Evolutionary conservation across 2,888 invertebrate genomes (phyloP).

Genomic region (Harpalus rubripes): DNA sequence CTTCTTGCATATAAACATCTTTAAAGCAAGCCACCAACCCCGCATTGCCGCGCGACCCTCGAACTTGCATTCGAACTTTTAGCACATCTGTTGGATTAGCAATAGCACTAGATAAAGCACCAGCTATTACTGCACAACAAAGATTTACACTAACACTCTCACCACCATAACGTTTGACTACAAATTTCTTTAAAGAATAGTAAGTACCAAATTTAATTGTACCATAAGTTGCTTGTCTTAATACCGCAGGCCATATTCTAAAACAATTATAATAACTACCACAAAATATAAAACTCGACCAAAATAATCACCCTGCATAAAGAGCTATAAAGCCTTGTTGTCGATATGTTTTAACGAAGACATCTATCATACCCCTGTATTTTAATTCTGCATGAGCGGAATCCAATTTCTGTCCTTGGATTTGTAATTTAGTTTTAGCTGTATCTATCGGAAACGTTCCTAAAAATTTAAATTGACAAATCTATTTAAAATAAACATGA

Average conservation of each 20-base stretch:
- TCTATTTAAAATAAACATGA: slow-evolving; percentile 46
- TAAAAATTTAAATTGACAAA: slow-evolving; percentile 73
- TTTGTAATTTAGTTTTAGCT: slow-evolving; percentile 95
- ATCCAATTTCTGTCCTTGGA: slow-evolving; percentile 94
- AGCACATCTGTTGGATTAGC: slow-evolving; percentile 98
- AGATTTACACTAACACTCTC: slow-evolving; percentile 85
- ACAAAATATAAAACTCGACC: slow-evolving; percentile 38
- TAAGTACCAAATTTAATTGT: slow-evolving; percentile 98
- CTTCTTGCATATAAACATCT: slow-evolving; percentile 91
- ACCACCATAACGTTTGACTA: slow-evolving; percentile 80
- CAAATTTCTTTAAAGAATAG: slow-evolving; percentile 89
- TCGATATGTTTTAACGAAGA: slow-evolving; percentile 89
- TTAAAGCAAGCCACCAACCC: slow-evolving; percentile 88
- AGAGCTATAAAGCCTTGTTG: slow-evolving; percentile 93
- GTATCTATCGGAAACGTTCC: slow-evolving; percentile 98
- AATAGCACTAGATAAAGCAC: slow-evolving; percentile 95
- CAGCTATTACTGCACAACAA: slow-evolving; percentile 90
- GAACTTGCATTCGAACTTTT: slow-evolving; percentile 96
- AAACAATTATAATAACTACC: slow-evolving; percentile 69
- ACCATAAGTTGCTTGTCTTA: slow-evolving; percentile 96
- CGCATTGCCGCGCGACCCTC: slow-evolving; percentile 78
- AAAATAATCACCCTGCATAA: slow-evolving; percentile 86
- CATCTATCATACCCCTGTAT: slow-evolving; percentile 96
- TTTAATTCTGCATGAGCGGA: slow-evolving; percentile 85
- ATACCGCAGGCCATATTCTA: slow-evolving; percentile 94